phyloP scores from a whole-genome alignment of 2,797 vertebrate genomes.

The Acanthurus leucopareius region DNA sequence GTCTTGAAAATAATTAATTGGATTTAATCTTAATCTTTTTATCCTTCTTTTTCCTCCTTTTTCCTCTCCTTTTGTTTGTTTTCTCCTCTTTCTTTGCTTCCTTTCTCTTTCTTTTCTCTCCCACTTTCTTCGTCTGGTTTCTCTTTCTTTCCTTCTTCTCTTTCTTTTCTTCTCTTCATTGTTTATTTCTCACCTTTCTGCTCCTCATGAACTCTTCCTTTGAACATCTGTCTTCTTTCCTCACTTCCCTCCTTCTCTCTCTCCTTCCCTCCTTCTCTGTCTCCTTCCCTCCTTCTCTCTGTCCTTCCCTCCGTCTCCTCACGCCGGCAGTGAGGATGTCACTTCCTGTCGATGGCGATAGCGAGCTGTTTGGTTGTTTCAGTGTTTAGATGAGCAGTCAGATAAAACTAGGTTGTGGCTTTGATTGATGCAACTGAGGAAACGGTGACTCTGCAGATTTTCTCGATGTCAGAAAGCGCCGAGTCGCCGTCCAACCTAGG shows the following conservation, averaged over 20 bases:
- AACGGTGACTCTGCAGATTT: slow-evolving; percentile 23
- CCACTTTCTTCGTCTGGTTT: too few relatives aligned
- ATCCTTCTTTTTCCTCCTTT: too few relatives aligned
- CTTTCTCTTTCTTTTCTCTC: too few relatives aligned
- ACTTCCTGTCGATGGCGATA: slow-evolving; percentile 14
- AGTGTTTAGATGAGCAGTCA: slow-evolving; percentile 44
- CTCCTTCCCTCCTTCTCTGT: too few relatives aligned
- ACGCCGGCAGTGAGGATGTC: background rate
- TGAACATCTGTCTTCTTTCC: background rate
- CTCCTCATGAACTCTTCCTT: background rate
- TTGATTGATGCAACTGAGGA: background rate
- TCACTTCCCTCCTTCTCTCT: too few relatives aligned
- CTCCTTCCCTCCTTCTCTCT: too few relatives aligned
- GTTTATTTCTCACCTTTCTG: background rate
- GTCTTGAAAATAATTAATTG: too few relatives aligned
- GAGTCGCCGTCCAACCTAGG: background rate
- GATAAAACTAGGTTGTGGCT: slow-evolving; percentile 69
- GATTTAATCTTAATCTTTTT: too few relatives aligned
- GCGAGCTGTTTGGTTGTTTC: slow-evolving; percentile 15
- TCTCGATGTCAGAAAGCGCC: slow-evolving; percentile 9
- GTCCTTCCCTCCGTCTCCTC: background rate
- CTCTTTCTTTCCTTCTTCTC: background rate
- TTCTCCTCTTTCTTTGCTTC: too few relatives aligned
- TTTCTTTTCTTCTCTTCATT: background rate
- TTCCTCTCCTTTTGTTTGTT: too few relatives aligned